These are phyloP conservation scores for Nephrotoma appendiculata DNA, from an alignment of 2,888 invertebrate genomes.

Conservation along the genomic window DNA sequence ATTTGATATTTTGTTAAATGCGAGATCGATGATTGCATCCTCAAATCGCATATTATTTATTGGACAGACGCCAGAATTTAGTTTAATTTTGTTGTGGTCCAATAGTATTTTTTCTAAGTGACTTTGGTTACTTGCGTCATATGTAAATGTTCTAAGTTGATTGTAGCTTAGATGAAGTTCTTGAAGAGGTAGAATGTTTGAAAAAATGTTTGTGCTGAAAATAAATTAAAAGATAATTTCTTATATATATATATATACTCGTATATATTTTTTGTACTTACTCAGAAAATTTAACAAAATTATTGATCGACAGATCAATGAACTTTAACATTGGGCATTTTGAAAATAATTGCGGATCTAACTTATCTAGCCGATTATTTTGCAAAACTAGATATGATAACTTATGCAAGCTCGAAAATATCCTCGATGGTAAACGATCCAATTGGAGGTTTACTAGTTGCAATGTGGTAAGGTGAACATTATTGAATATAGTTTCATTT, in stretches of 20 bases:
- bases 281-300: background rate
- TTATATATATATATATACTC: background rate
- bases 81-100: background rate
- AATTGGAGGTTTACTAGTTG: background rate
- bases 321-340: background rate
- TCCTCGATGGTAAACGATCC: background rate
- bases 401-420: background rate
- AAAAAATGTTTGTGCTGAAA: background rate
- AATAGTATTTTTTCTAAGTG: background rate
- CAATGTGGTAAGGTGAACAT: background rate
- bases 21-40: background rate
- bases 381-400: background rate
- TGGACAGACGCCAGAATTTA: background rate
- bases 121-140: background rate
- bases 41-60: background rate
- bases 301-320: background rate
- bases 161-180: background rate
- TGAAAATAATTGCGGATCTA: background rate
- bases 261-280: background rate
- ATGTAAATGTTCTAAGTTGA: background rate
- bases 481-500: background rate
- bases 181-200: background rate
- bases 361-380: background rate
- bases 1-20: background rate
- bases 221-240: background rate